Percentiles rank a stretch among this genome's conserved stretches.
Conservation (phyloP, 2,797 vertebrate genomes). For the Enteromius anoplus region DNA sequence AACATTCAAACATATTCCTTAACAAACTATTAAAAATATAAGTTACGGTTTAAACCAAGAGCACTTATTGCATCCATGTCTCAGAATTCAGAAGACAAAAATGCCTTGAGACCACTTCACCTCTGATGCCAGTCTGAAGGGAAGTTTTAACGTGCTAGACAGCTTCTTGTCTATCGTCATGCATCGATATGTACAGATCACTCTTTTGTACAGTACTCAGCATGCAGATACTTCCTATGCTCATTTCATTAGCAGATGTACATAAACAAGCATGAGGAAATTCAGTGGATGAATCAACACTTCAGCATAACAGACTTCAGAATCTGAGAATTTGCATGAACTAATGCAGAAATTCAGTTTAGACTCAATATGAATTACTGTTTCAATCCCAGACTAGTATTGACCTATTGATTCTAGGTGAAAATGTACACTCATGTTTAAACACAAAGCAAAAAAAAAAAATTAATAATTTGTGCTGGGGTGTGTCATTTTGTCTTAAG, state of each 20-base stretch:
- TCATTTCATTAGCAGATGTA: conserved; percentile 34
- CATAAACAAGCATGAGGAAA: conserved; percentile 37
- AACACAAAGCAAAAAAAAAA: neutral
- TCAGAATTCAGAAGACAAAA: conserved; percentile 22
- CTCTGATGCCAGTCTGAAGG: conserved; percentile 27
- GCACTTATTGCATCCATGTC: neutral
- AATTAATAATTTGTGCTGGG: neutral
- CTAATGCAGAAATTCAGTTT: neutral
- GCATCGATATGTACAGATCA: conserved; percentile 46
- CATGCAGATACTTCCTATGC: conserved; percentile 48
- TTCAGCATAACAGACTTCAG: conserved; percentile 16
- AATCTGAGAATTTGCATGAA: neutral
- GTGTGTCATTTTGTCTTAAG: neutral
- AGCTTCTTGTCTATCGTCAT: conserved; percentile 33
- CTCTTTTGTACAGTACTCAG: conserved; percentile 40
- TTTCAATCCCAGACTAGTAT: neutral
- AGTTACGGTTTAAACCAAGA: conserved; percentile 5
- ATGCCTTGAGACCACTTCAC: neutral
- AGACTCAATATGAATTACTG: conserved; percentile 3
- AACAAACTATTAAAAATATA: neutral
- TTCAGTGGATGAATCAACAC: conserved; percentile 29
- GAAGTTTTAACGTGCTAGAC: conserved; percentile 13
- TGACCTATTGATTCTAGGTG: neutral
- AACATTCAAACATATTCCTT: neutral
- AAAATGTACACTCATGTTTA: neutral